These are phyloP conservation scores for Trogon melanurus DNA, from an alignment of 2,113 vertebrate genomes.

Conservation along the genomic window DNA sequence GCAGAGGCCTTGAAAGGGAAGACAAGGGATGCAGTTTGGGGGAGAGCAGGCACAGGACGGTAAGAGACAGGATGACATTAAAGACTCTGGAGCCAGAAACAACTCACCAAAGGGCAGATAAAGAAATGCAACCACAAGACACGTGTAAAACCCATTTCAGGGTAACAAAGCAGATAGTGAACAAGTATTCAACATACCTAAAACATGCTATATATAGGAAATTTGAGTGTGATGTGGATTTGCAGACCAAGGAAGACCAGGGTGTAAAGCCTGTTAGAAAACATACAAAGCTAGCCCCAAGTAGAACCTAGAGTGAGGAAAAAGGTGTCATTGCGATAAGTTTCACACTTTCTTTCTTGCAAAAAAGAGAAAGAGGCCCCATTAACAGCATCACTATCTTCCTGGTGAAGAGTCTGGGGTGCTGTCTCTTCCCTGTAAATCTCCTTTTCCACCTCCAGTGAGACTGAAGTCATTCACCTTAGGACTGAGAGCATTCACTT, in stretches of 20 bases:
- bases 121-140: not conserved
- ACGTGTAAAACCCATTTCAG: not conserved
- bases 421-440: not conserved
- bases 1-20: not conserved
- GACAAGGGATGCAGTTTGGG: too few relatives aligned
- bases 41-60: fast-evolving
- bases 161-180: not conserved
- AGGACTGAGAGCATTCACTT: not conserved
- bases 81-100: not conserved
- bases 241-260: not conserved
- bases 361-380: not conserved
- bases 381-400: not conserved
- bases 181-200: not conserved
- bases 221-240: not conserved
- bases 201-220: not conserved
- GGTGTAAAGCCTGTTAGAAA: not conserved
- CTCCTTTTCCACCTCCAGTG: not conserved
- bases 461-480: not conserved
- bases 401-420: not conserved
- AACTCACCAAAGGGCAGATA: not conserved
- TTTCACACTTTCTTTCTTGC: not conserved
- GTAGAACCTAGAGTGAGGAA: not conserved
- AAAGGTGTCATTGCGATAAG: not conserved
- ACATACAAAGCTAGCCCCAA: not conserved
- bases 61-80: not conserved